Evolutionary conservation across 2,113 vertebrate species (phyloP), one percentile per base, ranked within the genome.

Genomic region (Azemiops feae): DNA sequence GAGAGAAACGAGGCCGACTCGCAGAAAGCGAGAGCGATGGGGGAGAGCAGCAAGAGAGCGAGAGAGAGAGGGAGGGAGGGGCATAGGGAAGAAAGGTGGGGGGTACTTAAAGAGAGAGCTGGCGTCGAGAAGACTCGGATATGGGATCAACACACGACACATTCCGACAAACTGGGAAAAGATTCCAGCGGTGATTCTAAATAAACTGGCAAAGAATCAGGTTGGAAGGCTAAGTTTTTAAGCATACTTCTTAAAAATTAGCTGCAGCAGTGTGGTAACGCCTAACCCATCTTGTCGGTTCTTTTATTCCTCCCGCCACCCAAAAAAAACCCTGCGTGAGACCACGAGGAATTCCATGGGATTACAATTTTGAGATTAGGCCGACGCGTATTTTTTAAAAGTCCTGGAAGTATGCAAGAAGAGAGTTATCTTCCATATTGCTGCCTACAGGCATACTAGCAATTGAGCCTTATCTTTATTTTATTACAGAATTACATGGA

Each of bases 11-110:
- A 18, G 81, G 93, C 88, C 81, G 34, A 25, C 11, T 30, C 54
- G 3, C 81, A 90, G 25, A 27, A 50, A 8, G 47, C 47, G 1
- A 27, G 16, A 43, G 54, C 5, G 11, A 39, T 50, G 47, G 47
- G 11, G 10, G 34, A 57, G 89, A 89, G 69, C 55, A 55, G 92
- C 22, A 55, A 18, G 89, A 25, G 20, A 58, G n/a, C 14, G 25
- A n/a, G 18, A 52, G 94, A 95, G 95, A 93, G 85, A 94, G 9
- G 3, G 39, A 1, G 81, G 85, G 88, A 85, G 23, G 43, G 58
- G 34, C n/a, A 43, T 43, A 93, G 69, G 93, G 87, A 30, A n/a
- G 60, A 85, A 86, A 92, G 10, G 6, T 50, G 4, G 34, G 2
- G 57, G 85, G 57, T 85, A 14, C n/a, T 74, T 45, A 53, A 22